A percentile compares a stretch with the other conserved stretches of the same genome.
Evolutionary conservation across 1,140 invertebrate genomes (phyloP).

Genomic region (Bacillus rossius): DNA sequence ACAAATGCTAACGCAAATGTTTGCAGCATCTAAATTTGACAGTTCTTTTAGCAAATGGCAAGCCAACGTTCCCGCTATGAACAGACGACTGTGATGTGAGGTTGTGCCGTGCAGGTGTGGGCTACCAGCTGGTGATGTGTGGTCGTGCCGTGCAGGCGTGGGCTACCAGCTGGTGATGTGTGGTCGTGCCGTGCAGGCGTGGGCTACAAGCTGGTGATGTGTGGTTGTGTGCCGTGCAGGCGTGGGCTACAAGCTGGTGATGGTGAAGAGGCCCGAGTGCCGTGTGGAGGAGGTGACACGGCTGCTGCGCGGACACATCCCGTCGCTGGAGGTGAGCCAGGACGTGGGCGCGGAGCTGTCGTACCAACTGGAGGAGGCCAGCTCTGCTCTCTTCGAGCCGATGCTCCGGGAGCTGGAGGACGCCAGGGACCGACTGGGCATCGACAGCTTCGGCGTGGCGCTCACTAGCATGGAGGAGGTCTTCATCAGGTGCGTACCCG

Average conservation of each 20-base stretch:
- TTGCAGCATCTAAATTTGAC: too few species aligned
- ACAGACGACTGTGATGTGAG: too few species aligned
- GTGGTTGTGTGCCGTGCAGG: too few species aligned
- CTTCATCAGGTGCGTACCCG: conserved; percentile 48
- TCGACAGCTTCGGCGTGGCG: conserved; percentile 51
- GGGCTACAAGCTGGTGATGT: too few species aligned
- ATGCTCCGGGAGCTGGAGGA: conserved; percentile 47
- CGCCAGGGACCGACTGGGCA: conserved; percentile 39
- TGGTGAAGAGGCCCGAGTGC: conserved; percentile 48
- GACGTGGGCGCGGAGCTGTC: conserved; percentile 52
- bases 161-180: too few species aligned
- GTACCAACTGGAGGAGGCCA: conserved; percentile 49
- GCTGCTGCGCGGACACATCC: conserved; percentile 51
- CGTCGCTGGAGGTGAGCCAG: conserved; percentile 45
- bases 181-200: too few species aligned
- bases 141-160: too few species aligned
- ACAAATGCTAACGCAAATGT: too few species aligned
- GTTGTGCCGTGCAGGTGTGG: too few species aligned
- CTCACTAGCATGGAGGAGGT: conserved; percentile 60
- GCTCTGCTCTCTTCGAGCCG: conserved; percentile 44
- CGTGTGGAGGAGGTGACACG: conserved; percentile 47
- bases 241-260: conserved; percentile 53
- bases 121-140: too few species aligned
- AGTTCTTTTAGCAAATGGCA: too few species aligned
- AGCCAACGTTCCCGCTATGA: too few species aligned